phyloP scores from a whole-genome alignment of 2,888 invertebrate genomes.

The Craniophora ligustri region DNA sequence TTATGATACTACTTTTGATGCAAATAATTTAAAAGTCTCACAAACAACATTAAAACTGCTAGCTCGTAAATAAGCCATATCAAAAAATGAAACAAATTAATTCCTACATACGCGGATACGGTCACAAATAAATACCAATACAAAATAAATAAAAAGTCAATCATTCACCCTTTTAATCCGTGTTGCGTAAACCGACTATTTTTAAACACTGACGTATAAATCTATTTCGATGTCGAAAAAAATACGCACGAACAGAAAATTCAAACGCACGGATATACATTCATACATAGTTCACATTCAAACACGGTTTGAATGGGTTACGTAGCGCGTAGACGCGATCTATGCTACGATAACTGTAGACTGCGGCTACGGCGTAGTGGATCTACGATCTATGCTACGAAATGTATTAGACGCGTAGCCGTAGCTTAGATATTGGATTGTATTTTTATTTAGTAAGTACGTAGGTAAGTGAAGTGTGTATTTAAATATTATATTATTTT shows the following conservation, averaged over 20 bases:
- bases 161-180: constrained; percentile 34
- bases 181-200: constrained; percentile 33
- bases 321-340: constrained; percentile 53
- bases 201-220: constrained; percentile 50
- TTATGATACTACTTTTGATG: too few species aligned
- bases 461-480: neutral
- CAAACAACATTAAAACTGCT: too few species aligned
- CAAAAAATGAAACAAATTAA: constrained; percentile 8
- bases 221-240: constrained; percentile 46
- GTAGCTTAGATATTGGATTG: too few species aligned
- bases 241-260: neutral
- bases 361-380: constrained; percentile 68
- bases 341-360: constrained; percentile 67
- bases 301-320: constrained; percentile 40
- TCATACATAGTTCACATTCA: constrained; percentile 26
- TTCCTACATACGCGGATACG: constrained; percentile 1
- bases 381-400: constrained; percentile 56
- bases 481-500: too few species aligned
- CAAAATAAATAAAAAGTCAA: constrained; percentile 13
- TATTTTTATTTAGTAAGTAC: neutral
- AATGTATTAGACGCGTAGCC: constrained; percentile 24
- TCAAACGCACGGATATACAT: constrained; percentile 10
- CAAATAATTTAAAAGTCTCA: too few species aligned
- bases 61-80: neutral
- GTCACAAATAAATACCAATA: constrained; percentile 29